Percentiles rank a stretch among this genome's conserved stretches.
Conservation (phyloP, 2,113 vertebrate genomes). For the Illadopsis cleaveri region DNA sequence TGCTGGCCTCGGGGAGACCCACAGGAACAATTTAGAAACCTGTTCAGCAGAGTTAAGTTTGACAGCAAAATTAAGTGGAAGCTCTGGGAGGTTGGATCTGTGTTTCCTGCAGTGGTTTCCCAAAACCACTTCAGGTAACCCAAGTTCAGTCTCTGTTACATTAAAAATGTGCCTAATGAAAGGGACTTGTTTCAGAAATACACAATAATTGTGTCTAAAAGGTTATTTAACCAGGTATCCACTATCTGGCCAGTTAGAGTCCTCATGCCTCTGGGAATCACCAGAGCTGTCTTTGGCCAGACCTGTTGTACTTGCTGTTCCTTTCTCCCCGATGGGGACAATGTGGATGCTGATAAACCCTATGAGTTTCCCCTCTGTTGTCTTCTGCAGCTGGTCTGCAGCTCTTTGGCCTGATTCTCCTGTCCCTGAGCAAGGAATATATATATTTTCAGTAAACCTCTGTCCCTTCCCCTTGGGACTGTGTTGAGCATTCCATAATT, state of each 20-base stretch:
- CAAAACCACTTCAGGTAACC: background rate
- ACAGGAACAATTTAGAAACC: background rate
- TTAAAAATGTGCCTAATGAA: background rate
- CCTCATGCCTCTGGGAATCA: background rate
- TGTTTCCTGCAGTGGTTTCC: background rate
- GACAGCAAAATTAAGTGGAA: background rate
- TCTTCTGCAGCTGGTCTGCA: background rate
- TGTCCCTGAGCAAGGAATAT: background rate
- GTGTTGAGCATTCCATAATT: background rate
- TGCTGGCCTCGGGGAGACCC: rapidly evolving
- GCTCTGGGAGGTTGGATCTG: background rate
- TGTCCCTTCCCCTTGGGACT: background rate
- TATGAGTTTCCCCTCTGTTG: background rate
- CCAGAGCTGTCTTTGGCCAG: background rate
- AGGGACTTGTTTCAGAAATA: background rate
- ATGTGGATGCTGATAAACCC: background rate
- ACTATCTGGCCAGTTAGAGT: background rate
- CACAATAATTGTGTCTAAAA: background rate
- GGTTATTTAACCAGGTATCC: background rate
- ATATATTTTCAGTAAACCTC: background rate
- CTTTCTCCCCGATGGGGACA: background rate
- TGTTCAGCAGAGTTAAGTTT: background rate
- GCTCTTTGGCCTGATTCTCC: background rate
- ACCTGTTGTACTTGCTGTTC: background rate
- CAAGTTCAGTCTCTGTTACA: background rate